Evolutionary conservation across 2,888 invertebrate genomes (phyloP), one percentile per base, ranked within the genome.

Genomic region (Acholoe squamosa): DNA sequence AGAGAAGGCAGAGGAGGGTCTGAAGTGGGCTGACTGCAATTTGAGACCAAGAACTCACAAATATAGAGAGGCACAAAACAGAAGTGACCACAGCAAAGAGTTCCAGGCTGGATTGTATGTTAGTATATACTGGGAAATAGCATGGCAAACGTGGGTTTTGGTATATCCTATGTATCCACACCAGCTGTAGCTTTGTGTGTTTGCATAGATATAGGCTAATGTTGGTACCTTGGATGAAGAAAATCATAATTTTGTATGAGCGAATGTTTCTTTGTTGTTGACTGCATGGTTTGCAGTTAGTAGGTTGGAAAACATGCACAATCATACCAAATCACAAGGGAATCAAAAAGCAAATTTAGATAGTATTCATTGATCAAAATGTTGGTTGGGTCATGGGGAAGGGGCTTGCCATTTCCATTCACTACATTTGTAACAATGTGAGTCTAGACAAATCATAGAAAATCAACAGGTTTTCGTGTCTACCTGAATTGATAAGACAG

Each of bases 1-100:
- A 56, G 89, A 90, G 28, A 91, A 90, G 22, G 92, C 92, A 91
- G 92, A 92, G 61, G 91, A 89, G 71, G 92, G 91, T 90, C 92
- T 89, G 91, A 67, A 91, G 91, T 91, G 90, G 84, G 92, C 92
- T 86, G 92, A 92, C 92, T 92, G 91, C 90, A 92, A 92, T 91
- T 91, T 84, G 89, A 43, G 43, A 80, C 80, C 80, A 80, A 86
- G 86, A 86, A 54, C 86, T 86, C 52, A 28, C 86, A 86, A 22
- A 86, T 86, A 28, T 54, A 86, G 86, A 86, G 43, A 34, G 54
- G 19, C 84, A 84, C 33, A 84, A 33, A 10, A 34, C 14, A 51
- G 43, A 28, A 51, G 84, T 84, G 84, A 34, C 43, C 84, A 51
- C 84, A 25, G 84, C 84, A 54, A 25, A 86, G 14, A 25, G 56